Evolutionary conservation across 2,888 invertebrate genomes (phyloP).

Genomic region (Fragum whitleyi): DNA sequence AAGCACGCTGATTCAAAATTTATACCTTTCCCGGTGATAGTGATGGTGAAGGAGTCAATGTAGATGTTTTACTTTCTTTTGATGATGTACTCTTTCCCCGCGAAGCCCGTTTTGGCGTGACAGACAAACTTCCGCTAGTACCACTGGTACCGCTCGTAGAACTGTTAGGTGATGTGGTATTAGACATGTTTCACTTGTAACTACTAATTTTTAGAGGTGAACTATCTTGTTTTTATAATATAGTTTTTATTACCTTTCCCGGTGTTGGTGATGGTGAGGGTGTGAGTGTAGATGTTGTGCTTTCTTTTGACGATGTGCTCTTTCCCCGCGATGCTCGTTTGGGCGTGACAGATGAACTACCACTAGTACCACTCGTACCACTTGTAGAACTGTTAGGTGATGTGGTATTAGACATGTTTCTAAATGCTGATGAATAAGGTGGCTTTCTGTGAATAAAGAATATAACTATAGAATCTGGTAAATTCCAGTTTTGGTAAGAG

Average conservation of each 20-base stretch:
- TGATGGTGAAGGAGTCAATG: constrained; percentile 82
- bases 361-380: constrained; percentile 66
- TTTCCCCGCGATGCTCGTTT: constrained; percentile 76
- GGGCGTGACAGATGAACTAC: constrained; percentile 80
- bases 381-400: constrained; percentile 80
- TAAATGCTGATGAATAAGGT: constrained; percentile 71
- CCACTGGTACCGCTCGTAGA: constrained; percentile 72
- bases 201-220: no score
- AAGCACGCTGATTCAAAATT: no score
- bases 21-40: constrained; percentile 83
- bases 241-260: no score
- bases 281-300: constrained; percentile 82
- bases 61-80: constrained; percentile 81
- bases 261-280: constrained; percentile 83
- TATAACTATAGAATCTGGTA: no score
- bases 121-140: constrained; percentile 74
- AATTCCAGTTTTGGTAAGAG: neutral
- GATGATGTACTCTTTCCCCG: constrained; percentile 78
- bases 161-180: constrained; percentile 81
- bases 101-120: constrained; percentile 79
- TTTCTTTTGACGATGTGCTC: constrained; percentile 80
- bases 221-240: no score
- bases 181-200: constrained; percentile 77
- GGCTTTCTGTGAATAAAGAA: constrained; percentile 48
- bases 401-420: constrained; percentile 79